Evolutionary conservation across 2,888 invertebrate genomes (phyloP), one percentile per base, ranked within the genome.

Genomic region (Candidula unifasciata): DNA sequence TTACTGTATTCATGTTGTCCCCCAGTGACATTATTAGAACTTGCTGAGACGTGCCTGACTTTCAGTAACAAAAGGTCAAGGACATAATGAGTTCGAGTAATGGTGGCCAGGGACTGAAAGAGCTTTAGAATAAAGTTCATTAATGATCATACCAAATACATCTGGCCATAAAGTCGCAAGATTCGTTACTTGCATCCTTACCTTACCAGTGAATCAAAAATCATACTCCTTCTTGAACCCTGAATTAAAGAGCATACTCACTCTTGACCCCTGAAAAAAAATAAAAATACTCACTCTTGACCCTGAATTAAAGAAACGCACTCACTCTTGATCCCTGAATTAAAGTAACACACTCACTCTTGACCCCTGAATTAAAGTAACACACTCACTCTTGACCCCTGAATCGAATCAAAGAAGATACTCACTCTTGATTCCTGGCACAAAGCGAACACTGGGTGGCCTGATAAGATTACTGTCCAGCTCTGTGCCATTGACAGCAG

Each of bases 371-470:
- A 13, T 85, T 76, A 54, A 83, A 86, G 44, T 37, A n/a, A n/a
- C n/a, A n/a, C n/a, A 74, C 74, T 74, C 24, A 74, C 74, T 74
- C 54, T 74, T 74, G 30, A 71, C 57, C 27, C 86, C 87, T 0
- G 86, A n/a, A n/a, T n/a, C n/a, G n/a, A 24, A 24, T 64, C 30
- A 74, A 6, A 5, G 16, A 54, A 44, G 1, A 21, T 37, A 74
- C 74, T 74, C 24, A 74, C 74, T 74, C 54, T 74, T 74, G 30
- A 71, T 35, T 33, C 86, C 87, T 0, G 86, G 86, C 18, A 86
- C 79, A 54, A 83, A 86, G 44, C 83, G 80, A 44, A 88, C 82
- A 10, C 82, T 86, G 8, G 88, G 87, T 21, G 66, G 3, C 33
- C 69, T 78, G n/a, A 88, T 60, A 18, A 87, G 74, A 30, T 73